Conservation (phyloP, 2,888 invertebrate genomes). For the Standfussiana lucernea region DNA sequence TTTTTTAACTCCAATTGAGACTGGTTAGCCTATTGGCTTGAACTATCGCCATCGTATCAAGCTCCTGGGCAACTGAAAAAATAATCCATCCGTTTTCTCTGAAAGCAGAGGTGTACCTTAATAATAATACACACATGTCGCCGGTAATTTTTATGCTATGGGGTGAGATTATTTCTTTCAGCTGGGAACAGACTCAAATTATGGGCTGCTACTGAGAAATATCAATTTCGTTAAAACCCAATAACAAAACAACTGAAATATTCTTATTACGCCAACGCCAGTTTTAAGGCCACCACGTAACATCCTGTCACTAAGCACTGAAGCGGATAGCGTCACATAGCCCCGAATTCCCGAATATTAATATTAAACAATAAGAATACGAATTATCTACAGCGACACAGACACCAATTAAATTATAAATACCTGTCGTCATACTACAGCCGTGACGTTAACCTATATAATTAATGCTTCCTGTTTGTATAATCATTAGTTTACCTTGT, state of each 20-base stretch:
- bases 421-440: not conserved
- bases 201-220: not conserved
- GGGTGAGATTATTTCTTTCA: not conserved
- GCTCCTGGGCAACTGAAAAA: not conserved
- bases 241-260: no score
- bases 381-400: not conserved
- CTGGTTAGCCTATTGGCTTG: not conserved
- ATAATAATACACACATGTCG: not conserved
- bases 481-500: not conserved
- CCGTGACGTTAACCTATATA: not conserved
- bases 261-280: no score
- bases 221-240: not conserved
- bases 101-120: not conserved
- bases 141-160: not conserved
- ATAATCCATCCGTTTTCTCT: not conserved
- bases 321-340: conserved; percentile 16
- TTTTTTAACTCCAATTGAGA: not conserved
- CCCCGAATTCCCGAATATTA: conserved; percentile 37
- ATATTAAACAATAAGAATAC: conserved; percentile 23
- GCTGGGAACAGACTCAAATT: not conserved
- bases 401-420: not conserved
- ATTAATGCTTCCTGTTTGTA: conserved; percentile 3
- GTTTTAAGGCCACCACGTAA: conserved; percentile 5
- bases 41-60: not conserved
- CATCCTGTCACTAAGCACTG: not conserved